Conservation (phyloP, 2,797 vertebrate species). For the Ctenopoma multispine region DNA sequence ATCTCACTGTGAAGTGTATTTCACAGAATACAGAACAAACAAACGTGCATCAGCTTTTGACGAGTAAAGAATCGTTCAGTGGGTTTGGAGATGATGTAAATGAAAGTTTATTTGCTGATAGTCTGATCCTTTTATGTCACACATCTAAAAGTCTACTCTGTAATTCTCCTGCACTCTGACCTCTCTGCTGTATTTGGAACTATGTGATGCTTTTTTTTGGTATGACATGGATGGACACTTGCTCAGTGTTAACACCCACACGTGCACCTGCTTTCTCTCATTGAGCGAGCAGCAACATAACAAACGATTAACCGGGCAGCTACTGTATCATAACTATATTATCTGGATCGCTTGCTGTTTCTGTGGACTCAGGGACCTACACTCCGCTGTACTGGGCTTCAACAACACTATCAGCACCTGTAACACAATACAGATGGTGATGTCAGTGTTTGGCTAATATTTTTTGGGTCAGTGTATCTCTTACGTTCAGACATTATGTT, state of each 20-base stretch:
- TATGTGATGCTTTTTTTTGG: neutral
- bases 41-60: slow-evolving; percentile 4
- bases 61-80: neutral
- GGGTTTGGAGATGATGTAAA: neutral
- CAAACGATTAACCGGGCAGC: slow-evolving; percentile 32
- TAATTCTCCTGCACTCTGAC: neutral
- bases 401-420: neutral
- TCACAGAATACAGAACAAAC: neutral
- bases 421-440: neutral
- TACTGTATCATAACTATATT: slow-evolving; percentile 10
- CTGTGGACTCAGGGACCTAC: slow-evolving; percentile 49
- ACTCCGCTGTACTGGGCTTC: slow-evolving; percentile 16
- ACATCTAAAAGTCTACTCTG: neutral
- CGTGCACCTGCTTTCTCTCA: neutral
- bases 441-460: neutral
- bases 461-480: neutral
- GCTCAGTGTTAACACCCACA: neutral
- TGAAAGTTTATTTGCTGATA: slow-evolving; percentile 6
- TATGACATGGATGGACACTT: neutral
- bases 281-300: neutral
- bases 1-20: neutral
- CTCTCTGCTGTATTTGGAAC: neutral
- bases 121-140: neutral
- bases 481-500: slow-evolving; percentile 5
- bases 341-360: slow-evolving; percentile 5